phyloP scores from a whole-genome alignment of 2,113 vertebrate species.

The Dermatemys mawii region DNA sequence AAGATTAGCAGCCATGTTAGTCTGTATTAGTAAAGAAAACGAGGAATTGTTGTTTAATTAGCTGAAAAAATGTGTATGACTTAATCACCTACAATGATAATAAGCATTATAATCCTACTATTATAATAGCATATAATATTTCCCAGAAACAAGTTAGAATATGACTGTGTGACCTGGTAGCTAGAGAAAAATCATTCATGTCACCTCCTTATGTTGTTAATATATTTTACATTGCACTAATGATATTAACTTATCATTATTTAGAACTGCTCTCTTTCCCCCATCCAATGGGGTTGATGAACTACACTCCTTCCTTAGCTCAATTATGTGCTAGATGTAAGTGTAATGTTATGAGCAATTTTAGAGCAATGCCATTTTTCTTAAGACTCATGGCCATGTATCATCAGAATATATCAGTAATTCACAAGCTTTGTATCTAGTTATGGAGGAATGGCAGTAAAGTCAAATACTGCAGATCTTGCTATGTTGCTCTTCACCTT shows the following conservation, averaged over 20 bases:
- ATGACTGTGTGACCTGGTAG: background rate
- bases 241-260: background rate
- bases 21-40: no score
- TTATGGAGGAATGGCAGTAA: background rate
- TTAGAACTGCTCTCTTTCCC: background rate
- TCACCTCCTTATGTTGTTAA: background rate
- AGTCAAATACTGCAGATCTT: background rate
- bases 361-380: background rate
- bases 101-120: background rate
- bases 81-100: background rate
- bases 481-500: background rate
- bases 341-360: background rate
- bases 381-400: background rate
- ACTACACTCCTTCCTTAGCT: background rate
- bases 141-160: background rate
- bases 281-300: background rate
- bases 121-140: background rate
- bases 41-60: background rate
- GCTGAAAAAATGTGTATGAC: background rate
- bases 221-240: background rate
- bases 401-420: background rate
- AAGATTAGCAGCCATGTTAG: no score
- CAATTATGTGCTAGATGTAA: background rate
- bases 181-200: constrained; percentile 12
- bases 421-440: background rate